Percentiles rank a stretch among this genome's conserved stretches.
Evolutionary conservation across 2,888 invertebrate species (phyloP).

Genomic region (Sinhomidia bicolor): DNA sequence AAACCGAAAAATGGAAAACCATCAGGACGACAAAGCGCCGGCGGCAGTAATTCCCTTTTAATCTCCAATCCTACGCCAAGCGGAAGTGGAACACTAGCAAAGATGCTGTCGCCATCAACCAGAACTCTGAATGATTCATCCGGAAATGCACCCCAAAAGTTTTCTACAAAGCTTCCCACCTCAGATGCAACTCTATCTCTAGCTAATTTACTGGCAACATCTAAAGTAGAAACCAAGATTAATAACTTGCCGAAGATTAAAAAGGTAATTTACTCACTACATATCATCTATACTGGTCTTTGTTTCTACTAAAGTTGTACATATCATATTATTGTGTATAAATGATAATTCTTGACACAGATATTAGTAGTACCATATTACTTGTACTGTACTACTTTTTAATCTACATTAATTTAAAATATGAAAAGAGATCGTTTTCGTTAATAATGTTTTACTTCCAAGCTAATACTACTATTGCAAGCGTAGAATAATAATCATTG

Average conservation of each 20-base stretch:
- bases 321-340: too few relatives aligned
- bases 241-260: conserved; percentile 53
- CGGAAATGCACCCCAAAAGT: conserved; percentile 52
- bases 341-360: too few relatives aligned
- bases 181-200: conserved; percentile 81
- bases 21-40: conserved; percentile 11
- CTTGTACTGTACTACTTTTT: too few relatives aligned
- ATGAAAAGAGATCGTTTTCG: too few relatives aligned
- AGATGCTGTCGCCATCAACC: conserved; percentile 77
- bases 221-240: conserved; percentile 81
- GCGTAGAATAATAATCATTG: too few relatives aligned
- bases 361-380: too few relatives aligned
- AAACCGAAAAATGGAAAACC: conserved; percentile 68
- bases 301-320: too few relatives aligned
- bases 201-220: conserved; percentile 83
- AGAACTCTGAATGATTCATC: conserved; percentile 41
- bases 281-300: too few relatives aligned
- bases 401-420: too few relatives aligned
- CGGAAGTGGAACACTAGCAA: conserved; percentile 75
- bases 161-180: conserved; percentile 45
- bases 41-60: conserved; percentile 43
- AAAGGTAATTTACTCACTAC: conserved; percentile 59
- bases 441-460: too few relatives aligned
- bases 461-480: too few relatives aligned
- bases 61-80: conserved; percentile 56